phyloP scores from a whole-genome alignment of 2,888 invertebrate species.

The Nemurella pictetii region DNA sequence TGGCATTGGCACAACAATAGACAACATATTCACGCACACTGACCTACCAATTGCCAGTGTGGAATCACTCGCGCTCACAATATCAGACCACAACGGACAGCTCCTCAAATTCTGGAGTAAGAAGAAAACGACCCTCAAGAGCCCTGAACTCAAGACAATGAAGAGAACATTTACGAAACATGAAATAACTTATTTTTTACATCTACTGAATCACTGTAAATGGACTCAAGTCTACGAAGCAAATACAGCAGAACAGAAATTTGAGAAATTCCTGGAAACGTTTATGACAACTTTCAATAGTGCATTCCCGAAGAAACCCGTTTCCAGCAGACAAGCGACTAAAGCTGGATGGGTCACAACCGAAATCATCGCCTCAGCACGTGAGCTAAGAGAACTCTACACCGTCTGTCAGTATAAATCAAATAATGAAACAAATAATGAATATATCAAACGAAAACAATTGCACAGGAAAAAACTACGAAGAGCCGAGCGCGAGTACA shows the following conservation, averaged over 20 bases:
- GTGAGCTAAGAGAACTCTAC: background rate
- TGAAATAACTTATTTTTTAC: background rate
- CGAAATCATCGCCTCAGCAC: background rate
- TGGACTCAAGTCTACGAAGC: background rate
- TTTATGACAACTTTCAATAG: background rate
- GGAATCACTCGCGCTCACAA: background rate
- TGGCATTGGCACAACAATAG: background rate
- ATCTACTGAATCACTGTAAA: background rate
- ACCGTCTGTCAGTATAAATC: background rate
- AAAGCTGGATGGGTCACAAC: background rate
- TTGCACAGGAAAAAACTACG: background rate
- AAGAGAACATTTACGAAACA: background rate
- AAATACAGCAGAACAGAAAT: background rate
- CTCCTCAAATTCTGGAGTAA: background rate
- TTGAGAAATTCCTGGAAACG: background rate
- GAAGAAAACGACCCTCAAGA: background rate
- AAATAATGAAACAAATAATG: background rate
- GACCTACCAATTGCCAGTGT: background rate
- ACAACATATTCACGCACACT: background rate
- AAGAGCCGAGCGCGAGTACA: background rate
- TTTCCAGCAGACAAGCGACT: background rate
- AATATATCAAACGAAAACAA: background rate
- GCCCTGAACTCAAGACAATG: background rate
- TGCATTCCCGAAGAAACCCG: constrained; percentile 10
- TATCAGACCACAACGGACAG: background rate